These are phyloP conservation scores for Calephelis nemesis DNA, from an alignment of 1,140 invertebrate genomes.

Conservation along the genomic window DNA sequence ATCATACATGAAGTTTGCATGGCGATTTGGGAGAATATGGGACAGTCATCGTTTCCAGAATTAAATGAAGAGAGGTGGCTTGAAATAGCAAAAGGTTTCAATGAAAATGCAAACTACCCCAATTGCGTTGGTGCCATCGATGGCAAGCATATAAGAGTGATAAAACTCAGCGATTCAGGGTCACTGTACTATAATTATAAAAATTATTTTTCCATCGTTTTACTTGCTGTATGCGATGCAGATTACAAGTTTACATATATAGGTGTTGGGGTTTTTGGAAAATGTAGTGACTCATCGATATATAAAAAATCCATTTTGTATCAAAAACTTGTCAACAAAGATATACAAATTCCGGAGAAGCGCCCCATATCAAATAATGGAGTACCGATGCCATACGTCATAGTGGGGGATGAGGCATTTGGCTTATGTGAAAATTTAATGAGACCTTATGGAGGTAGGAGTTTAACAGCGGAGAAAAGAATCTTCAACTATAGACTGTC, in stretches of 20 bases:
- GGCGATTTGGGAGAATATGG: slow-evolving; percentile 28
- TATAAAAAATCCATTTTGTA: slow-evolving; percentile 33
- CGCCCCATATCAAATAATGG: slow-evolving; percentile 28
- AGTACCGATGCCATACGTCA: slow-evolving; percentile 30
- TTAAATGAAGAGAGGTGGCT: slow-evolving; percentile 25
- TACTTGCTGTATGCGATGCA: slow-evolving; percentile 29
- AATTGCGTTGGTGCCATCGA: slow-evolving; percentile 27
- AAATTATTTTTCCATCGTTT: slow-evolving; percentile 31
- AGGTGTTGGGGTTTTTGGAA: slow-evolving; percentile 27
- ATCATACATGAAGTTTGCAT: slow-evolving; percentile 24
- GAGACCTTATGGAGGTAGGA: slow-evolving; percentile 30
- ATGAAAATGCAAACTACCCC: slow-evolving; percentile 26
- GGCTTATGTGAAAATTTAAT: slow-evolving; percentile 33
- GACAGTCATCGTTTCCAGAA: slow-evolving; percentile 23
- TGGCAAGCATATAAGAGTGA: slow-evolving; percentile 23
- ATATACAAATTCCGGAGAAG: slow-evolving; percentile 30
- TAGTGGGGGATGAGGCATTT: slow-evolving; percentile 31
- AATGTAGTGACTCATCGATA: slow-evolving; percentile 27
- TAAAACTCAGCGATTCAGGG: slow-evolving; percentile 20
- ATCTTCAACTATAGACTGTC: slow-evolving; percentile 70
- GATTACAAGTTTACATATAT: slow-evolving; percentile 27
- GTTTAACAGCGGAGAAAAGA: slow-evolving; percentile 44
- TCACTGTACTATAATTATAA: slow-evolving; percentile 29
- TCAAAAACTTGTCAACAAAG: slow-evolving; percentile 30
- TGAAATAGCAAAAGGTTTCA: slow-evolving; percentile 27